Evolutionary conservation across 2,888 invertebrate species (phyloP).

Genomic region (Caenorhabditis sp.): DNA sequence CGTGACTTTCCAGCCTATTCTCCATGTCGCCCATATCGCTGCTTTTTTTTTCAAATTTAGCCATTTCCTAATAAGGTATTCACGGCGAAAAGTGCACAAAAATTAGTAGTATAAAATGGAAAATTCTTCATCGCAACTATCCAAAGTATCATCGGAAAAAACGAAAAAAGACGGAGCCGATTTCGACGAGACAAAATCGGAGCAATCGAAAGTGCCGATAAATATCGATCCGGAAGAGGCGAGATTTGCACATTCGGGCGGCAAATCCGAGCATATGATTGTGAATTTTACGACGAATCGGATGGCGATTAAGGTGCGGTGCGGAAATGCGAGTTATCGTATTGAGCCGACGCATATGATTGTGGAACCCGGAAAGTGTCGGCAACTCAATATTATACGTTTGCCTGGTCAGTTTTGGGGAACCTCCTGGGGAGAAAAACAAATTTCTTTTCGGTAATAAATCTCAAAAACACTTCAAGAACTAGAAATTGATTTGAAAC

Average conservation of each 20-base stretch:
- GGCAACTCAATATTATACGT: constrained; percentile 29
- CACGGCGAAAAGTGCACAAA: not conserved
- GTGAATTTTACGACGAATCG: constrained; percentile 48
- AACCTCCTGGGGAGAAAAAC: too few species aligned
- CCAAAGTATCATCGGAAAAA: not conserved
- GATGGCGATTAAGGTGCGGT: constrained; percentile 49
- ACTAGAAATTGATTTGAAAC: too few species aligned
- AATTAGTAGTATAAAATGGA: not conserved
- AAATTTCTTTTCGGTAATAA: too few species aligned
- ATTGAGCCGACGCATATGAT: constrained; percentile 36
- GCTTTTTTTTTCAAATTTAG: too few species aligned
- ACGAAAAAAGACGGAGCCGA: not conserved
- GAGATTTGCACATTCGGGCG: constrained; percentile 42
- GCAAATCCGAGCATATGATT: constrained; percentile 54
- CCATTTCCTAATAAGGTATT: not conserved
- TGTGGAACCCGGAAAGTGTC: constrained; percentile 35
- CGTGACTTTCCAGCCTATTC: too few species aligned
- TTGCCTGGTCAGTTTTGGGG: not conserved
- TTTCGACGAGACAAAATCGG: not conserved
- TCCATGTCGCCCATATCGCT: too few species aligned
- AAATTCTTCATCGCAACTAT: not conserved
- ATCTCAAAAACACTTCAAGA: too few species aligned
- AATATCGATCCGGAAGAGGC: constrained; percentile 41
- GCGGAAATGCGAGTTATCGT: not conserved
- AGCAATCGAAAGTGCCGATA: constrained; percentile 11